Conservation (phyloP, 2,888 invertebrate species). For the Cephus pulcher region DNA sequence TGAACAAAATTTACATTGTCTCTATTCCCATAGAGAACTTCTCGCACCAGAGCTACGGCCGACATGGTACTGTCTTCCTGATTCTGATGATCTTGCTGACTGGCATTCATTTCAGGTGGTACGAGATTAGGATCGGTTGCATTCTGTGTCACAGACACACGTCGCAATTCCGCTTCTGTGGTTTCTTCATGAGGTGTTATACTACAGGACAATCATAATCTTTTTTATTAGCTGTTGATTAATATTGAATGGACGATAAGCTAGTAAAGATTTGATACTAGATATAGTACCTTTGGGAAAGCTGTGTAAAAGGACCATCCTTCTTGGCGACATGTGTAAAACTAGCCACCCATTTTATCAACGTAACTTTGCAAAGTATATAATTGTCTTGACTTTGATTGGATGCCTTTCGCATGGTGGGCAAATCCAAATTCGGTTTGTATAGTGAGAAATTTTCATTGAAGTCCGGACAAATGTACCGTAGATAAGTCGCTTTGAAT, state of each 20-base stretch:
- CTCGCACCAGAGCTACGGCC: slow-evolving; percentile 80
- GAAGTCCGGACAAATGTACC: slow-evolving; percentile 90
- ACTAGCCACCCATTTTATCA: slow-evolving; percentile 91
- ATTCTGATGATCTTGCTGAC: slow-evolving; percentile 45
- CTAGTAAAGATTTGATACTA: background rate
- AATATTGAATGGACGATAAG: too few relatives aligned
- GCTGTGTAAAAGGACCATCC: slow-evolving; percentile 65
- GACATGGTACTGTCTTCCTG: slow-evolving; percentile 64
- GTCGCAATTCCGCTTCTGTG: slow-evolving; percentile 60
- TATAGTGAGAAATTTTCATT: slow-evolving; percentile 83
- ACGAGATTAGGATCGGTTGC: slow-evolving; percentile 53
- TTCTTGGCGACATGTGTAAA: slow-evolving; percentile 83
- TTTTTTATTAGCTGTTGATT: background rate
- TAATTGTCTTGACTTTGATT: slow-evolving; percentile 69
- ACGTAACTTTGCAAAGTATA: slow-evolving; percentile 81
- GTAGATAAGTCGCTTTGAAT: slow-evolving; percentile 91
- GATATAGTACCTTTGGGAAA: slow-evolving; percentile 51
- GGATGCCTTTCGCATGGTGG: slow-evolving; percentile 78
- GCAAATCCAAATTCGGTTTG: slow-evolving; percentile 84
- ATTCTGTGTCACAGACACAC: slow-evolving; percentile 65
- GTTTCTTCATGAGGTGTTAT: slow-evolving; percentile 64
- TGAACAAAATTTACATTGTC: slow-evolving; percentile 96
- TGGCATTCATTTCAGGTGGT: slow-evolving; percentile 48
- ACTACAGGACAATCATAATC: slow-evolving; percentile 37
- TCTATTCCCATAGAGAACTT: slow-evolving; percentile 86